phyloP scores from a whole-genome alignment of 2,888 invertebrate species.

The Schizaphis graminum region DNA sequence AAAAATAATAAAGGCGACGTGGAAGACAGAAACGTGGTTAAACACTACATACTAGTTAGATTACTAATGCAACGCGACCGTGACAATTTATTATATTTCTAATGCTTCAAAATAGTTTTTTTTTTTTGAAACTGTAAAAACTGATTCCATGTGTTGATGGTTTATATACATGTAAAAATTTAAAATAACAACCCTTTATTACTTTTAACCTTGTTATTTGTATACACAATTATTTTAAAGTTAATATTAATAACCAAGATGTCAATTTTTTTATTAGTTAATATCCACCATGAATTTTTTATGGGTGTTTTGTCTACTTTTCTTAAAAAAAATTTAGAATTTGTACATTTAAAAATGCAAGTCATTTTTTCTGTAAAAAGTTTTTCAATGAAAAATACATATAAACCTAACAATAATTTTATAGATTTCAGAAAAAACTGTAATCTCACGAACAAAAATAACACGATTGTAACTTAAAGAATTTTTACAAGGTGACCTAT shows the following conservation, averaged over 20 bases:
- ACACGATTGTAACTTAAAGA: neutral
- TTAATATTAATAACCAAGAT: neutral
- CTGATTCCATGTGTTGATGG: neutral
- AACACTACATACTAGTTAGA: neutral
- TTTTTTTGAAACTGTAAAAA: neutral
- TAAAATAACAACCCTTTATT: neutral
- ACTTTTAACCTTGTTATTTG: neutral
- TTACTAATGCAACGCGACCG: neutral
- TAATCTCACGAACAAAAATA: too few relatives aligned
- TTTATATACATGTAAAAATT: neutral
- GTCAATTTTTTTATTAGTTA: neutral
- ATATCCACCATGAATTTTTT: neutral
- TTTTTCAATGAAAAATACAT: neutral
- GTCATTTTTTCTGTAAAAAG: neutral
- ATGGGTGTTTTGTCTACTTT: neutral
- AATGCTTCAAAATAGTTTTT: neutral
- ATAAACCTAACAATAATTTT: neutral
- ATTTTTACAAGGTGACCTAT: too few relatives aligned
- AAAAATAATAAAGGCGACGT: conserved; percentile 25
- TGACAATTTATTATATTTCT: neutral
- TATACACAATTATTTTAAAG: neutral
- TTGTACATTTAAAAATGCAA: neutral
- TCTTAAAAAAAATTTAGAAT: neutral
- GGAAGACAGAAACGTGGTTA: conserved; percentile 13
- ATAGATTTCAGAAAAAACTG: neutral